Evolutionary conservation across 2,797 vertebrate genomes (phyloP).

Genomic region (Sphenopsis melanotis): DNA sequence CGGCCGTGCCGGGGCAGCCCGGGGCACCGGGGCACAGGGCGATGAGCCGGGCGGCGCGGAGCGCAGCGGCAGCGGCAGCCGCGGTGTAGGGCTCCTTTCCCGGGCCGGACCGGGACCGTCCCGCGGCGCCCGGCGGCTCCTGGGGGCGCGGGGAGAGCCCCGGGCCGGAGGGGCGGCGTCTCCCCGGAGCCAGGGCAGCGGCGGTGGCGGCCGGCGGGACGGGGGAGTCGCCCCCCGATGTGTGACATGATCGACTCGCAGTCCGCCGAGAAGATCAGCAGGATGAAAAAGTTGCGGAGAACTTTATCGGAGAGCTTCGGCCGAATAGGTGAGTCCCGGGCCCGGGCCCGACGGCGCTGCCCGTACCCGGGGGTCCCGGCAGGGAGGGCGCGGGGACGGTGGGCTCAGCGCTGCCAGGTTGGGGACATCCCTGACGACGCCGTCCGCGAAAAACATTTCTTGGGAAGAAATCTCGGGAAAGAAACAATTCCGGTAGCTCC

Average conservation of each 20-base stretch:
- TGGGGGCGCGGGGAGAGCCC: background rate
- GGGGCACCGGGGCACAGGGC: background rate
- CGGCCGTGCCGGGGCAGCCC: background rate
- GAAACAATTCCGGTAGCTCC: background rate
- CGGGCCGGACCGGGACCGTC: background rate
- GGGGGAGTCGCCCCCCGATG: slow-evolving; percentile 53
- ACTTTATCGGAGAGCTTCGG: slow-evolving; percentile 98
- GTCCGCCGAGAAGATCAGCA: slow-evolving; percentile 85
- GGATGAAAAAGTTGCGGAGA: slow-evolving; percentile 97
- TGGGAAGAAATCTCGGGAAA: background rate
- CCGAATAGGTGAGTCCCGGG: slow-evolving; percentile 83
- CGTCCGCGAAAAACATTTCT: background rate
- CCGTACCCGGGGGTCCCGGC: background rate
- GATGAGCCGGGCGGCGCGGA: background rate
- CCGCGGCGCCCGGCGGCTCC: background rate
- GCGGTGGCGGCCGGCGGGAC: background rate
- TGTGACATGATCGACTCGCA: slow-evolving; percentile 89
- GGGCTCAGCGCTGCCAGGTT: background rate
- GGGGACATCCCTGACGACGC: background rate
- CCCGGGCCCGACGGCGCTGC: background rate
- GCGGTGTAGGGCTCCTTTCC: background rate
- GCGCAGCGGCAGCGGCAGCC: background rate
- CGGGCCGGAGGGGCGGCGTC: background rate
- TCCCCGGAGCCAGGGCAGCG: background rate
- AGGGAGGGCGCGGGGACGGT: background rate